Base-by-base conservation (phyloP, 2,888 invertebrate species). In the Aphidius colemani region DNA sequence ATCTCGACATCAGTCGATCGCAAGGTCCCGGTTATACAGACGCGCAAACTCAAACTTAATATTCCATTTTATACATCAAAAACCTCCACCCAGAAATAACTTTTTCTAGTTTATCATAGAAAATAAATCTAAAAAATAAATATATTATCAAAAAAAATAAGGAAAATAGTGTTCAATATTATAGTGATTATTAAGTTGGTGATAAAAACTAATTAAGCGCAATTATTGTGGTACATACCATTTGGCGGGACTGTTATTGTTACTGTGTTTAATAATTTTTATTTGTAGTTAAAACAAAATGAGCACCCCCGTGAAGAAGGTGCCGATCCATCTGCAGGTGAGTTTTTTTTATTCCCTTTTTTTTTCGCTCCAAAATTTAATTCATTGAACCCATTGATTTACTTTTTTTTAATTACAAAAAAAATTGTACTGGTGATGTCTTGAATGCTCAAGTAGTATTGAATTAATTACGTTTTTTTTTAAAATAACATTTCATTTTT, bases 311-410 rank as follows among this genome's bases (percentile, higher is more conserved):
- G 94, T 95, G 72, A 96, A 96, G 85, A 96, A 96, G 85, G 95
- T 96, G 67, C 96, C 96, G 66, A 95, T 96, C 81, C 96, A 96
- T 85, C 86, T 94, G 79, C 94, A 95, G 90, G 92, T 96, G 84
- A 88, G 85, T 30, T 30, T 30, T 5, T 30, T 30, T 30, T 30
- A 5, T 30, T 30, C 3, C 30, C 5, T 30, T 30, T 30, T 30
- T 30, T 30, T 30, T 30, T 30, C 5, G 30, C 30, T 30, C 30
- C 30, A 30, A 30, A 30, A 30, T 30, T 30, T 30, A 30, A 30
- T 30, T 30, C 30, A 30, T 3, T 30, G 5, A 30, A 30, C 5
- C 5, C 30, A 30, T 30, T 30, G 30, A 30, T 30, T 30, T 30
- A 30, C 30, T 30, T 30, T 30, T 30, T 30, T 30, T 30, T 30